Base-by-base conservation (phyloP, 2,888 invertebrate species). In the Sepioteuthis lessoniana region DNA sequence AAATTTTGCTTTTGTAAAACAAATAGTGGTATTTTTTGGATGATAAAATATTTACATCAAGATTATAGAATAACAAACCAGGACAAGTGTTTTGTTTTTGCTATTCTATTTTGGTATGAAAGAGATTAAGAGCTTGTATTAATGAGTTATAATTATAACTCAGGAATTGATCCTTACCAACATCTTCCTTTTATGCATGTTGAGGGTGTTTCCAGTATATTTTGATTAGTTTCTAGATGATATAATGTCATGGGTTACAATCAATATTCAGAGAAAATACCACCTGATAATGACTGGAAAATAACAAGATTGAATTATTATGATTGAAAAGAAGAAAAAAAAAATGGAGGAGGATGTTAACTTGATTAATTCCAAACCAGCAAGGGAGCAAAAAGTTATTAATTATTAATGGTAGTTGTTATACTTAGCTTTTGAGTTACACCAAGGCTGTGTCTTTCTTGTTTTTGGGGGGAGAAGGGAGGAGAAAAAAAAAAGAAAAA, bases 1-100 rank as follows among this genome's bases (percentile, higher is more conserved):
- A n/a, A 13, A 25, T n/a, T n/a, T 60, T 60, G 28, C 5, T 60
- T 76, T 76, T 76, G 76, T 76, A n/a, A 76, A 76, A 76, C n/a
- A 35, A 76, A 76, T 76, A 2, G 76, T 31, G 76, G 2, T 28
- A 28, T 19, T 76, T 10, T 76, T 31, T 76, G n/a, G 76, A 76
- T 76, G 35, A n/a, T 76, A 76, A 76, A 76, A 76, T 76, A 76
- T 76, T 76, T 76, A 76, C 76, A 76, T 76, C 76, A 76, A 76
- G 13, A 35, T 76, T 76, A 35, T 76, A 76, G n/a, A 76, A 76
- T 76, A 35, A 76, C 76, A 76, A 76, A 35, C n/a, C n/a, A 76
- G n/a, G 76, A n/a, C n/a, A 76, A 76, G 0, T 16, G 35, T 42
- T 7, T 5, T 76, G 35, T 76, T 76, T 76, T 19, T 76, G 13